Conservation (phyloP, 2,888 invertebrate species). For the Antheraea assamensis region DNA sequence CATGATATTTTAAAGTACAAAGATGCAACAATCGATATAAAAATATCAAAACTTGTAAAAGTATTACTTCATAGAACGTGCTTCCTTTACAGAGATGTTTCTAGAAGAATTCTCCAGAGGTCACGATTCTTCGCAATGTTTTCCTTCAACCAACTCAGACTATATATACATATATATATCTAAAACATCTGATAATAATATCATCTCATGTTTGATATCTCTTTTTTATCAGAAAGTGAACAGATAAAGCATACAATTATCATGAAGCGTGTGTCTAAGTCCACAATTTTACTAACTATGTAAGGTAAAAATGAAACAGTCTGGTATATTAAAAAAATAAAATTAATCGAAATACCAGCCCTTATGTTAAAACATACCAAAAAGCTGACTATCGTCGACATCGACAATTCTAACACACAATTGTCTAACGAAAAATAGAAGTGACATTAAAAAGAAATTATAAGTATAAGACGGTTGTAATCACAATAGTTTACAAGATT, state of each 20-base stretch:
- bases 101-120: background rate
- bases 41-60: background rate
- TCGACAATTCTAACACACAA: too few relatives aligned
- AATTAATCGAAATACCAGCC: too few relatives aligned
- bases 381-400: too few relatives aligned
- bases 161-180: background rate
- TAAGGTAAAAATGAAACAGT: too few relatives aligned
- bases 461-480: too few relatives aligned
- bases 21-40: background rate
- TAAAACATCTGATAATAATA: constrained; percentile 3
- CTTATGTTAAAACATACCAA: too few relatives aligned
- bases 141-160: background rate
- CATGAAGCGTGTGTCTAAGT: background rate
- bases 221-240: background rate
- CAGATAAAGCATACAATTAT: background rate
- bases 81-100: background rate
- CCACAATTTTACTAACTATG: background rate
- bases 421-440: too few relatives aligned
- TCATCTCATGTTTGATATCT: constrained; percentile 1
- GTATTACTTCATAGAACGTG: background rate
- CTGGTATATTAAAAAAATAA: too few relatives aligned
- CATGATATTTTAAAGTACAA: background rate
- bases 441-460: too few relatives aligned
- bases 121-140: background rate
- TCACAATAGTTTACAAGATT: too few relatives aligned